Evolutionary conservation across 2,797 vertebrate genomes (phyloP), one percentile per base, ranked within the genome.

Genomic region (Eidolon dupreanum): DNA sequence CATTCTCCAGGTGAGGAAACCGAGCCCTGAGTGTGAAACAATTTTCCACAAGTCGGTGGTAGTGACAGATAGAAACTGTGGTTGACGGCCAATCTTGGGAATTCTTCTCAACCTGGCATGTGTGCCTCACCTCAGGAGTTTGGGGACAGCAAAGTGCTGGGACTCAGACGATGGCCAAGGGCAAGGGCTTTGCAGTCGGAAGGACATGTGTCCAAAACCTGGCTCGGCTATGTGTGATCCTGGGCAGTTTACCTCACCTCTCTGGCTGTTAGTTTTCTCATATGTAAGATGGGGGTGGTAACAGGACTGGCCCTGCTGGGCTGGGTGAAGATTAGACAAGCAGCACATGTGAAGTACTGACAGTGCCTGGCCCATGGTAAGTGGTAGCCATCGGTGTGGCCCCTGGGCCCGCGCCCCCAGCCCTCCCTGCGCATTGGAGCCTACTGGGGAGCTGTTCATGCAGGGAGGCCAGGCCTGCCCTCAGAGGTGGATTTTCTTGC

Each of bases 351-450:
- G 5, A 46, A 55, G 36, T 12, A 12, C 24, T 3, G 9, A 24
- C 0, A 2, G 41, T 22, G 12, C 53, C 3, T 2, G 46, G n/a
- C 65, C 57, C 16, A 5, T 0, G 2, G 4, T 28, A 1, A 31
- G 46, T 0, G 3, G 41, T 2, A 0, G 8, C 38, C 89, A 2
- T 19, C 10, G 2, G 3, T 8, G 13, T 57, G 13, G 10, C 24
- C 63, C 24, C 33, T 31, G 41, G 51, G 12, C 33, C 10, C 15
- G 28, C 1, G 1, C 26, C 19, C 8, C 81, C 38, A 43, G n/a
- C 22, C 15, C 20, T 22, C 51, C 13, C n/a, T 16, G 65, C 9
- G 41, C 22, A 6, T 41, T 3, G 2, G 26, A 38, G 61, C 71
- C 55, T n/a, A 71, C 2, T 1, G 57, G 36, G 66, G 31, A 46